Conservation (phyloP, 2,888 invertebrate genomes). For the Eristalis tenax region DNA sequence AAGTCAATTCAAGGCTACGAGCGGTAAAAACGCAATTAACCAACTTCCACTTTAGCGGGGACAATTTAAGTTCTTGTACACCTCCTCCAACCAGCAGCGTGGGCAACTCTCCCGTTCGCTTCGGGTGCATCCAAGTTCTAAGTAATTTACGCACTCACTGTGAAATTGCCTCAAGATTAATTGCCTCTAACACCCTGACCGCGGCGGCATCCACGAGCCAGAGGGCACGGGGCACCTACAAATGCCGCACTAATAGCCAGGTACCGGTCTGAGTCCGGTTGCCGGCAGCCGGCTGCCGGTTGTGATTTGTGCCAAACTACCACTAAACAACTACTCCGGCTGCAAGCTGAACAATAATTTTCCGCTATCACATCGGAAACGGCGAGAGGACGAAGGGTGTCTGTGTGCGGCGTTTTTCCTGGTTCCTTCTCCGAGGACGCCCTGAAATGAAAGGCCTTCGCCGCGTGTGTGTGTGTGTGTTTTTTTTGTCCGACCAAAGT, state of each 20-base stretch:
- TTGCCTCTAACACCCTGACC: slow-evolving; percentile 36
- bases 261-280: slow-evolving; percentile 30
- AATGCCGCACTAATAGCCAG: slow-evolving; percentile 60
- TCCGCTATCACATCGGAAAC: slow-evolving; percentile 53
- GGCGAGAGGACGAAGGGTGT: slow-evolving; percentile 45
- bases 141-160: slow-evolving; percentile 71
- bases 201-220: not conserved
- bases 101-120: not conserved
- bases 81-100: not conserved
- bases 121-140: slow-evolving; percentile 36
- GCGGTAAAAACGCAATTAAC: not conserved
- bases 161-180: slow-evolving; percentile 71
- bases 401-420: slow-evolving; percentile 32
- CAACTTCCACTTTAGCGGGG: not conserved
- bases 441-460: slow-evolving; percentile 31
- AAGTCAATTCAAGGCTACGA: not conserved
- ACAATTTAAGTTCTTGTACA: not conserved
- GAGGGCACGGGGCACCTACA: slow-evolving; percentile 40
- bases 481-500: no score
- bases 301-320: slow-evolving; percentile 67
- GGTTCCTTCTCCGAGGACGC: slow-evolving; percentile 26
- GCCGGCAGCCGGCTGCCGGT: not conserved
- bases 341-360: slow-evolving; percentile 61
- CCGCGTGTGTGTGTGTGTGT: no score
- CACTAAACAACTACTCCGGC: slow-evolving; percentile 32